phyloP scores from a whole-genome alignment of 1,140 invertebrate species.

The Leptinotarsa defecta region DNA sequence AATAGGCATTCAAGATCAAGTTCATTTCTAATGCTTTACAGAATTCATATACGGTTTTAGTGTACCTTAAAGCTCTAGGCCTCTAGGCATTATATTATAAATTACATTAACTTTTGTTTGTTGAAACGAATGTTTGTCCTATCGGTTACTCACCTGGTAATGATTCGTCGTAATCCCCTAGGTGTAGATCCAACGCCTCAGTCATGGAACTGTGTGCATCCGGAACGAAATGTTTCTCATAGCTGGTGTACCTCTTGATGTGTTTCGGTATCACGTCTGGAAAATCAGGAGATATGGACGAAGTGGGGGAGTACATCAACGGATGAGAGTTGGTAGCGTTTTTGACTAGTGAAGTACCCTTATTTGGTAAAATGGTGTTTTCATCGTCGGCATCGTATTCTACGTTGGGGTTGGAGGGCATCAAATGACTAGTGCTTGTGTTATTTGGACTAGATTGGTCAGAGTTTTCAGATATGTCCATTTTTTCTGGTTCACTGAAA shows the following conservation, averaged over 20 bases:
- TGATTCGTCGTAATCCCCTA: conserved; percentile 41
- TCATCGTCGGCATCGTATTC: conserved; percentile 32
- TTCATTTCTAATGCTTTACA: no score
- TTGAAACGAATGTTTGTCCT: background rate
- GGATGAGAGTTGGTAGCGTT: conserved; percentile 55
- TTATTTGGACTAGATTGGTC: conserved; percentile 36
- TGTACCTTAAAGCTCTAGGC: no score
- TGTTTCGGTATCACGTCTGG: conserved; percentile 54
- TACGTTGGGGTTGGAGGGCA: conserved; percentile 19
- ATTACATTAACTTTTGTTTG: no score
- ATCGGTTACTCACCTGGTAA: conserved; percentile 42
- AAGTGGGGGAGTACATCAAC: conserved; percentile 52
- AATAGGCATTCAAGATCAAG: no score
- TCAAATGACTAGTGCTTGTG: conserved; percentile 34
- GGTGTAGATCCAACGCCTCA: conserved; percentile 35
- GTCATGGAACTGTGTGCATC: conserved; percentile 43
- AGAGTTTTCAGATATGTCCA: conserved; percentile 47
- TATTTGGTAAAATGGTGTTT: conserved; percentile 15
- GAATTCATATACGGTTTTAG: no score
- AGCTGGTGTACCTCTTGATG: conserved; percentile 36
- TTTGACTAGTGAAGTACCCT: conserved; percentile 37
- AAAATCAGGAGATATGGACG: conserved; percentile 49
- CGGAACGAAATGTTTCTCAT: conserved; percentile 45
- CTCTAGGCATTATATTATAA: no score
- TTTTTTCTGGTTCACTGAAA: conserved; percentile 30